phyloP scores from a whole-genome alignment of 2,113 vertebrate species.

The Panthera uncia region DNA sequence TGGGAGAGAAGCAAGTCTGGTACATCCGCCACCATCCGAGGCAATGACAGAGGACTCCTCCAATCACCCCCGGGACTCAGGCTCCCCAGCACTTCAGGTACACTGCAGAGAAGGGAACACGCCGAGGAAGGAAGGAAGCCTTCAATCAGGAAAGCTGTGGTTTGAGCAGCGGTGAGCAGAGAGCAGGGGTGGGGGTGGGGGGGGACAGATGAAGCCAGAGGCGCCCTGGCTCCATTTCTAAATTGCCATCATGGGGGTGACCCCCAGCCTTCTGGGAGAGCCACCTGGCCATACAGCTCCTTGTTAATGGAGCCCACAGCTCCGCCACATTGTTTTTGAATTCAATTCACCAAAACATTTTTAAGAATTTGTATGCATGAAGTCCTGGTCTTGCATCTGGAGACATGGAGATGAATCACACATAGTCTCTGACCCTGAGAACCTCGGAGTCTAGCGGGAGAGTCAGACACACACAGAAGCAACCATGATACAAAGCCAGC shows the following conservation, averaged over 20 bases:
- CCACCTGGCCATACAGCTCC: fast-evolving
- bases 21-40: background rate
- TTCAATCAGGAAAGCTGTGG: background rate
- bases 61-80: background rate
- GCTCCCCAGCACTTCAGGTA: fast-evolving
- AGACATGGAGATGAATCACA: conserved; percentile 46
- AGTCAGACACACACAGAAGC: background rate
- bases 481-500: background rate
- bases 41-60: background rate
- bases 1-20: background rate
- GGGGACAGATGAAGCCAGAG: background rate
- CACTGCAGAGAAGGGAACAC: background rate
- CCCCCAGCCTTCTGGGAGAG: background rate
- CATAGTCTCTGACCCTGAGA: background rate
- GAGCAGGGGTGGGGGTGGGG: too few species aligned
- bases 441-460: background rate
- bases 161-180: background rate
- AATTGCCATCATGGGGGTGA: background rate
- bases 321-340: conserved; percentile 1
- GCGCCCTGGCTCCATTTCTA: background rate
- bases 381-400: conserved; percentile 1
- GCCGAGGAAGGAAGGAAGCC: background rate
- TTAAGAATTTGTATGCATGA: background rate
- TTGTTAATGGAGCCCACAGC: background rate
- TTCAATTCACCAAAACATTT: background rate